These are phyloP conservation scores for Embiotoca jacksoni DNA, from an alignment of 2,113 vertebrate genomes.

Conservation along the genomic window DNA sequence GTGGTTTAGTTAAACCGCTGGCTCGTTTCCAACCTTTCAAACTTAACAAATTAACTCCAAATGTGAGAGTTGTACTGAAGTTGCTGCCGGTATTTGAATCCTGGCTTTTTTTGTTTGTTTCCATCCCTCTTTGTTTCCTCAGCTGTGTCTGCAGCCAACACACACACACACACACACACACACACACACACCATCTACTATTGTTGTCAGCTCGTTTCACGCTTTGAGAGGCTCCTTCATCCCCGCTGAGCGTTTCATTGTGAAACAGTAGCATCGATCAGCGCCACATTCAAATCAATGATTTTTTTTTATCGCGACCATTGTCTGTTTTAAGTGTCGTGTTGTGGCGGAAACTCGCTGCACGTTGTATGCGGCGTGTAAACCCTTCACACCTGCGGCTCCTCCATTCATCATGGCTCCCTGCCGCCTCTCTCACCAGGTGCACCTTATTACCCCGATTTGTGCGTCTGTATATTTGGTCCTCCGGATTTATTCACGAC, in stretches of 20 bases:
- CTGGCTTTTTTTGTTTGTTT: background rate
- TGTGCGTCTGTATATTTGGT: background rate
- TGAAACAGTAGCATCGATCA: constrained; percentile 8
- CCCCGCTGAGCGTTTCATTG: constrained; percentile 1
- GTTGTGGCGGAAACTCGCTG: background rate
- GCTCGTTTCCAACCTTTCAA: too few relatives aligned
- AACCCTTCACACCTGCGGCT: constrained; percentile 28
- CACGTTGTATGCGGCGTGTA: background rate
- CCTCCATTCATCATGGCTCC: constrained; percentile 21
- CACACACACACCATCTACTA: background rate
- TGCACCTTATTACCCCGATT: constrained; percentile 8
- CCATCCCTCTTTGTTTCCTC: background rate
- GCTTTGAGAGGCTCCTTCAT: constrained; percentile 31
- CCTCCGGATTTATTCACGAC: constrained; percentile 6
- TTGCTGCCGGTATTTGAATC: background rate
- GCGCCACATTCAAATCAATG: background rate
- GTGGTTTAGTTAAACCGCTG: too few relatives aligned
- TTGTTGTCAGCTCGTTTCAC: background rate
- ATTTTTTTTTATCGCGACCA: background rate
- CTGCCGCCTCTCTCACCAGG: constrained; percentile 23
- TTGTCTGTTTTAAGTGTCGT: constrained; percentile 3
- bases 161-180: too few relatives aligned
- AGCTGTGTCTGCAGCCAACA: background rate
- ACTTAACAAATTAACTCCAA: too few relatives aligned
- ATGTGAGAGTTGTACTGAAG: too few relatives aligned